A percentile compares a stretch with the other conserved stretches of the same genome.
phyloP scores from a whole-genome alignment of 35 echinoderm and acorn worm species.

The Lytechinus variegatus region DNA sequence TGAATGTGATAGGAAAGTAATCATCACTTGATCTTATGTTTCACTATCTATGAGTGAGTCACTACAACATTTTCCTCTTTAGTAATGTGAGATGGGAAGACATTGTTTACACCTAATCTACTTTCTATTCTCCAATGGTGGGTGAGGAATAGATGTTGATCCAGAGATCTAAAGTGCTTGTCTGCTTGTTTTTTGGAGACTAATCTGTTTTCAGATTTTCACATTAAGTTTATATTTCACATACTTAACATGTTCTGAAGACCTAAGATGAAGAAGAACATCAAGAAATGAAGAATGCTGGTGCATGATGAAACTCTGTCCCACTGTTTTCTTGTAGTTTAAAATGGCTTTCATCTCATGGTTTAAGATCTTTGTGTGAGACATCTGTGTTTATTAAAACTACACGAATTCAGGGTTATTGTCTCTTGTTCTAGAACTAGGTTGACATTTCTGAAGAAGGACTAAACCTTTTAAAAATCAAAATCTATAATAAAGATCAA shows the following conservation, averaged over 20 bases:
- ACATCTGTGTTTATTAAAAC: neutral
- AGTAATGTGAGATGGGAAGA: neutral
- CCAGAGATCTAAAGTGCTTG: neutral
- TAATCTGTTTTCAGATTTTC: neutral
- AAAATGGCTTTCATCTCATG: neutral
- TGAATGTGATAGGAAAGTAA: neutral
- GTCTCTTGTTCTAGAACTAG: neutral
- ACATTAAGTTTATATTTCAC: neutral
- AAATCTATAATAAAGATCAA: too few species aligned
- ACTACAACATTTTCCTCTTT: neutral
- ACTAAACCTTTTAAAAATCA: neutral
- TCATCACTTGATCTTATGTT: slow-evolving; percentile 12
- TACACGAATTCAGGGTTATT: neutral
- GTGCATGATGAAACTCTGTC: neutral
- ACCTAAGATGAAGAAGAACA: neutral
- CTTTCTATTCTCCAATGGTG: neutral
- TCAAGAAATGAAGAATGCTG: too few species aligned
- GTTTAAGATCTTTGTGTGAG: neutral
- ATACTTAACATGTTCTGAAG: neutral
- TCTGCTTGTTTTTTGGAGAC: neutral
- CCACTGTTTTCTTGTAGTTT: neutral
- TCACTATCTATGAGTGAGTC: neutral
- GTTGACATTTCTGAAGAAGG: neutral
- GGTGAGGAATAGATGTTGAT: neutral
- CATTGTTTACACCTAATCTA: neutral